Percentiles rank a stretch among this genome's conserved stretches.
phyloP scores from a whole-genome alignment of 2,797 vertebrate species.

The Syngnathus rostellatus region DNA sequence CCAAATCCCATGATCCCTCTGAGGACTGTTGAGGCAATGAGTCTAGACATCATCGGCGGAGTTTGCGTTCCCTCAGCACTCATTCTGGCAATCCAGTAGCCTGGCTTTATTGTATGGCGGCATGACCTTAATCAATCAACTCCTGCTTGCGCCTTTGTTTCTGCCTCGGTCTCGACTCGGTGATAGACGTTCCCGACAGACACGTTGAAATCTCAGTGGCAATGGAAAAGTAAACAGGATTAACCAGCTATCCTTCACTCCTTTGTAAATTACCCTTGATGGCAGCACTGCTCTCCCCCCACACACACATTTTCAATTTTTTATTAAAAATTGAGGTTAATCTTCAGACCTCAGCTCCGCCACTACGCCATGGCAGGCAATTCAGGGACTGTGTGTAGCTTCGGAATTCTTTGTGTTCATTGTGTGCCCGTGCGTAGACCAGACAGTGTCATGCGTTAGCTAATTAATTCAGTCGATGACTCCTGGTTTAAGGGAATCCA shows the following conservation, averaged over 20 bases:
- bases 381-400: conserved; percentile 15
- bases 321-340: conserved; percentile 69
- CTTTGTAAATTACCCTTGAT: conserved; percentile 68
- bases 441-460: conserved; percentile 9
- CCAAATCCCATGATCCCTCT: conserved; percentile 39
- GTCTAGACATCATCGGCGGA: conserved; percentile 32
- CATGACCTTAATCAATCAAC: conserved; percentile 47
- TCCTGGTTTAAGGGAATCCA: conserved; percentile 33
- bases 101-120: conserved; percentile 39
- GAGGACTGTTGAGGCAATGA: conserved; percentile 24
- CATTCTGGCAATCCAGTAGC: conserved; percentile 41
- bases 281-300: conserved; percentile 50
- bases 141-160: conserved; percentile 18
- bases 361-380: conserved; percentile 43
- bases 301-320: conserved; percentile 43
- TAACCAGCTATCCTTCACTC: conserved; percentile 62
- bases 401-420: not conserved
- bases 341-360: conserved; percentile 51
- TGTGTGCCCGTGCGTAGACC: not conserved
- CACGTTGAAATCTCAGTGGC: conserved; percentile 46
- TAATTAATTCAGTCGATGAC: conserved; percentile 22
- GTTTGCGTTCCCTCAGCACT: conserved; percentile 37
- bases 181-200: conserved; percentile 34
- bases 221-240: conserved; percentile 72
- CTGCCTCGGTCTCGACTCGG: conserved; percentile 35